Percentiles rank a stretch among this genome's conserved stretches.
Evolutionary conservation across 2,113 vertebrate genomes (phyloP).

Genomic region (Strix aluco): DNA sequence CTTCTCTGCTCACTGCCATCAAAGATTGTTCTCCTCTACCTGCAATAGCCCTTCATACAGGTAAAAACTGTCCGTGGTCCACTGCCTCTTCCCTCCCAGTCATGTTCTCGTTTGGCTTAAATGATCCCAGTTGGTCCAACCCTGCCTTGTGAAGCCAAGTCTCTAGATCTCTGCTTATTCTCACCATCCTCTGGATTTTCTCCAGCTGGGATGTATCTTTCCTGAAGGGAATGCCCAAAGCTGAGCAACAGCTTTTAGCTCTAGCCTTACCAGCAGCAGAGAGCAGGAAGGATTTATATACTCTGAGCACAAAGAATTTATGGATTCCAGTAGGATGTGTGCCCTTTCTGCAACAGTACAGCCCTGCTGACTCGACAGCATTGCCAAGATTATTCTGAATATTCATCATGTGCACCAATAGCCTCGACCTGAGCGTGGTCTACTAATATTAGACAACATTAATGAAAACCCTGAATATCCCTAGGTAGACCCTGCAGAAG

Average conservation of each 20-base stretch:
- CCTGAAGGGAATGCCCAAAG: neutral
- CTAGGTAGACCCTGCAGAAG: neutral
- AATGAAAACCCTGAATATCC: neutral
- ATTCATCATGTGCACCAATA: neutral
- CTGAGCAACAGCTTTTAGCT: neutral
- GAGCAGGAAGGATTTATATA: neutral
- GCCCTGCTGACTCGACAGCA: rapidly evolving
- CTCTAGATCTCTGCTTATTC: neutral
- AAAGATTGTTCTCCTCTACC: neutral
- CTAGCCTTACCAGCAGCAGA: rapidly evolving
- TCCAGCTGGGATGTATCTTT: neutral
- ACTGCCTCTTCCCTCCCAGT: neutral
- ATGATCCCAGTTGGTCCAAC: neutral
- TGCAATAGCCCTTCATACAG: neutral
- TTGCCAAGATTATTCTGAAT: neutral
- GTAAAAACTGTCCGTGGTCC: neutral
- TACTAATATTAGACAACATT: neutral
- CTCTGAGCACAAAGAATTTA: neutral
- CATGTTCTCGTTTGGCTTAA: neutral
- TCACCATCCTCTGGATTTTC: neutral
- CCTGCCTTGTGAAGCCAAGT: neutral
- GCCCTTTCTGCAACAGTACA: neutral
- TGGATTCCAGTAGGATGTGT: neutral
- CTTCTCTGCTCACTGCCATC: neutral
- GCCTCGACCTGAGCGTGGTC: neutral